Conservation (phyloP, 2,888 invertebrate genomes). For the Oscheius myriophilus region DNA sequence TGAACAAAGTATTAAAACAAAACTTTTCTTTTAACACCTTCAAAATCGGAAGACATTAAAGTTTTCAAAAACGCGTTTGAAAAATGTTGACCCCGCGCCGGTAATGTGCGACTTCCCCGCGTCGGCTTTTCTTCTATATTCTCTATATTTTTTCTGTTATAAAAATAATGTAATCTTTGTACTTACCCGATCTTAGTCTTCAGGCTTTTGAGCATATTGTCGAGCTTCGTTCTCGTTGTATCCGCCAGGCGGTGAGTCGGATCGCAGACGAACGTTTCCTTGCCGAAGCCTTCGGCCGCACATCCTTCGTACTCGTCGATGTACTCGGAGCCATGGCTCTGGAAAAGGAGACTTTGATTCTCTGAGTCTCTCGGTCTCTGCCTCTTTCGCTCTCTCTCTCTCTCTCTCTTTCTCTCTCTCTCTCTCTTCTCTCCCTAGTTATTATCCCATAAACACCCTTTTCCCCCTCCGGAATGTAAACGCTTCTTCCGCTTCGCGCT, state of each 20-base stretch:
- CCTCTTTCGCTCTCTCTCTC: constrained; percentile 4
- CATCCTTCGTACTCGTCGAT: constrained; percentile 53
- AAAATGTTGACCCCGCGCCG: too few relatives aligned
- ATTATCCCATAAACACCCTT: constrained; percentile 1
- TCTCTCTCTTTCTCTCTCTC: constrained; percentile 8
- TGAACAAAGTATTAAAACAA: too few relatives aligned
- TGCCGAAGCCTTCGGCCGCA: constrained; percentile 49
- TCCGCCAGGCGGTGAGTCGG: constrained; percentile 46
- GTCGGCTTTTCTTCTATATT: too few relatives aligned
- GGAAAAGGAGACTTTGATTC: constrained; percentile 21
- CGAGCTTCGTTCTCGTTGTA: constrained; percentile 49
- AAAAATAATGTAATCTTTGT: too few relatives aligned
- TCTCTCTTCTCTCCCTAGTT: constrained; percentile 7
- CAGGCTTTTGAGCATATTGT: constrained; percentile 45
- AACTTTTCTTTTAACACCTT: too few relatives aligned
- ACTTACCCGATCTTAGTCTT: constrained; percentile 51
- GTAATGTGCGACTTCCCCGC: too few relatives aligned
- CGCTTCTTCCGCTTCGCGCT: too few relatives aligned
- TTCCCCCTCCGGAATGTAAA: not conserved
- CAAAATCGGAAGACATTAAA: too few relatives aligned
- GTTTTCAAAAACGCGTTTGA: too few relatives aligned
- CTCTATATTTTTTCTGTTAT: too few relatives aligned
- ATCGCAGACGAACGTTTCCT: constrained; percentile 53
- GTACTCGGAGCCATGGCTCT: constrained; percentile 35
- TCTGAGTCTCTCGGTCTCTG: not conserved